A percentile compares a stretch with the other conserved stretches of the same genome.
phyloP scores from a whole-genome alignment of 2,113 vertebrate genomes.

The Uria aalge region DNA sequence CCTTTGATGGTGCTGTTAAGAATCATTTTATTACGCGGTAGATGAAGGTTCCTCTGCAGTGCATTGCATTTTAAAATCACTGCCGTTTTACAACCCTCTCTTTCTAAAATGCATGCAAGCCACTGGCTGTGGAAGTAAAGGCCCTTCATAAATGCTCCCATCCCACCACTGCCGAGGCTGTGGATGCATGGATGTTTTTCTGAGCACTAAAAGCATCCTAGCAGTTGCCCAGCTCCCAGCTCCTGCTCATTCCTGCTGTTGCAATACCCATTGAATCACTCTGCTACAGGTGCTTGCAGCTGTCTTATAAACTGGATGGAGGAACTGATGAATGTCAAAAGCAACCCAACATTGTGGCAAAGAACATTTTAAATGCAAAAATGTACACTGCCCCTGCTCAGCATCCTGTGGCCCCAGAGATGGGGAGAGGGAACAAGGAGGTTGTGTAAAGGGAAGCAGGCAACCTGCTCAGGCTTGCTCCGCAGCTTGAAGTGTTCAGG shows the following conservation, averaged over 20 bases:
- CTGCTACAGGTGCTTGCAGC: background rate
- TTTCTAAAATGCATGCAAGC: background rate
- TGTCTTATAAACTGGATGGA: background rate
- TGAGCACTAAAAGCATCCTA: background rate
- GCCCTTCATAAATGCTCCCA: background rate
- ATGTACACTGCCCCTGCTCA: background rate
- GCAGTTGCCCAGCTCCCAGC: background rate
- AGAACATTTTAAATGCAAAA: background rate
- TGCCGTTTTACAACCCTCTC: background rate
- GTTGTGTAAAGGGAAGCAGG: background rate
- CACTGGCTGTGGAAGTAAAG: background rate
- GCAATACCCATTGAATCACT: rapidly evolving
- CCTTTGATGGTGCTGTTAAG: background rate
- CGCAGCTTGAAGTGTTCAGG: background rate
- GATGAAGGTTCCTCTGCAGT: background rate
- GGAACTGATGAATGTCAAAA: background rate
- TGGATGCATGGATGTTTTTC: background rate
- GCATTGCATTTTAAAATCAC: background rate
- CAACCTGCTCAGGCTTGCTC: background rate
- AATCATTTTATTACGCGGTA: background rate
- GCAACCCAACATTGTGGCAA: background rate
- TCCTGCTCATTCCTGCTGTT: background rate
- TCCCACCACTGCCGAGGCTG: background rate
- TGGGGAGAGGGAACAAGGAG: background rate
- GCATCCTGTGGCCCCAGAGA: background rate